phyloP scores from a whole-genome alignment of 2,888 invertebrate genomes.

The Drosophila picticornis region DNA sequence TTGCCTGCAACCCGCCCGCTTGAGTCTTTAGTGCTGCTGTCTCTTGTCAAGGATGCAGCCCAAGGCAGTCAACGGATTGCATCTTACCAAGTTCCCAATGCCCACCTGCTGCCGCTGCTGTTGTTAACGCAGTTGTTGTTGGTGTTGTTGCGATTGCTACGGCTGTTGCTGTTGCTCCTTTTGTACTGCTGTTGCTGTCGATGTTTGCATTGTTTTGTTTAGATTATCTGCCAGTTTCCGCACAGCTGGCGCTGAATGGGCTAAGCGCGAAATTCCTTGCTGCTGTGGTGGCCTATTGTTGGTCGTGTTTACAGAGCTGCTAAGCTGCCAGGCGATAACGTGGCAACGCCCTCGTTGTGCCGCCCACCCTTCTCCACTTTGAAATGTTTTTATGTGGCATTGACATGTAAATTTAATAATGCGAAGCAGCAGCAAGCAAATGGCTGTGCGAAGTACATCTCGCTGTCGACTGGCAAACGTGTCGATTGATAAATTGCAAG shows the following conservation, averaged over 20 bases:
- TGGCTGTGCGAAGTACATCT: not conserved
- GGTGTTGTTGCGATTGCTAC: not conserved
- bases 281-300: slow-evolving; percentile 25
- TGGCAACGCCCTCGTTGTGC: not conserved
- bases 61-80: slow-evolving; percentile 25
- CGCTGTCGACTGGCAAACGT: slow-evolving; percentile 7
- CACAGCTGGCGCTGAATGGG: slow-evolving; percentile 62
- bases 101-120: slow-evolving; percentile 15
- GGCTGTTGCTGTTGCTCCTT: not conserved
- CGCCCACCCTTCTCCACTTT: not conserved
- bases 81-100: slow-evolving; percentile 10
- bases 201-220: slow-evolving; percentile 52
- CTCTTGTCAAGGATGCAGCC: slow-evolving; percentile 14
- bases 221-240: slow-evolving; percentile 59
- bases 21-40: slow-evolving; percentile 31
- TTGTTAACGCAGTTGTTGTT: not conserved
- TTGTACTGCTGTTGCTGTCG: slow-evolving; percentile 9
- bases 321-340: slow-evolving; percentile 18
- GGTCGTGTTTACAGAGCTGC: slow-evolving; percentile 40
- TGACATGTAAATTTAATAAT: slow-evolving; percentile 43
- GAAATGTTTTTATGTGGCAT: slow-evolving; percentile 22
- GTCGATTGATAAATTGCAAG: slow-evolving; percentile 16
- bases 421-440: slow-evolving; percentile 12
- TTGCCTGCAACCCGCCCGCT: not conserved
- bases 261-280: slow-evolving; percentile 24